These are phyloP conservation scores for Caenorhabditis elegans DNA, from an alignment of 1,140 invertebrate genomes.

Conservation along the genomic window WBcel235 BX284605.5:13373501-13374000, in stretches of 20 bases:
- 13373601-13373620: too few species aligned
- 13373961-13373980: slow-evolving; percentile 15
- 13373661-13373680: too few species aligned
- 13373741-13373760: too few species aligned
- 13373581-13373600: too few species aligned
- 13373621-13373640: too few species aligned
- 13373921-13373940: background rate
- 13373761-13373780: too few species aligned
- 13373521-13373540: background rate
- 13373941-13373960: background rate
- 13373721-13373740: background rate
- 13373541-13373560: background rate
- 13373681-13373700: too few species aligned
- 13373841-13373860: background rate
- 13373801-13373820: background rate
- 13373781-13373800: background rate
- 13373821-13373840: slow-evolving; percentile 24
- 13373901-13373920: background rate
- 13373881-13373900: background rate
- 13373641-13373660: too few species aligned
- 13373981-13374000: background rate
- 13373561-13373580: too few species aligned
- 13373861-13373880: background rate
- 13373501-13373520: background rate
- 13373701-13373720: background rate